Evolutionary conservation across 2,113 vertebrate genomes (phyloP).

Genomic region (Tyto alba): DNA sequence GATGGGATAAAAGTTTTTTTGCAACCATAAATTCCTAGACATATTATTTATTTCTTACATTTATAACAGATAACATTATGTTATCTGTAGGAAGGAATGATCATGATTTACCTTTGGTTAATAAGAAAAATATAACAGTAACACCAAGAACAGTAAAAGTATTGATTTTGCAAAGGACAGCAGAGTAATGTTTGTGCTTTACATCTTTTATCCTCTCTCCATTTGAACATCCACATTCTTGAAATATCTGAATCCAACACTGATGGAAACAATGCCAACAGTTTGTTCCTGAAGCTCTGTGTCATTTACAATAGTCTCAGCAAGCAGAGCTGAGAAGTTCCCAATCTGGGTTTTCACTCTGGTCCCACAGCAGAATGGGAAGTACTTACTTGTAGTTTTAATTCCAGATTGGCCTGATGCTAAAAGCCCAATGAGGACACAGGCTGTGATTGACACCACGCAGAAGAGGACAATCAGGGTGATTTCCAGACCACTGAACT

Average conservation of each 20-base stretch:
- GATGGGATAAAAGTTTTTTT: too few relatives aligned
- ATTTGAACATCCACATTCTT: neutral
- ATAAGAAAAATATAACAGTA: neutral
- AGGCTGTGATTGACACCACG: slow-evolving; percentile 55
- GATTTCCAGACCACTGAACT: slow-evolving; percentile 81
- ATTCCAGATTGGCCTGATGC: slow-evolving; percentile 59
- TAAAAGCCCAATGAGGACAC: slow-evolving; percentile 74
- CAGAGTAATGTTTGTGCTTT: neutral
- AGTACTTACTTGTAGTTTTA: neutral
- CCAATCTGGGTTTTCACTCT: neutral
- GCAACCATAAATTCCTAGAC: too few relatives aligned
- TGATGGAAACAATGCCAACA: neutral
- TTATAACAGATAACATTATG: too few relatives aligned
- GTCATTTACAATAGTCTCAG: neutral
- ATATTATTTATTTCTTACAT: too few relatives aligned
- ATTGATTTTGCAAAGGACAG: too few relatives aligned
- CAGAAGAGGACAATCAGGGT: slow-evolving; percentile 75
- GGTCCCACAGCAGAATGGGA: neutral
- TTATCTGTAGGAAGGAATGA: too few relatives aligned
- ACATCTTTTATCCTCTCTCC: neutral
- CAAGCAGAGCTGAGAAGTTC: neutral
- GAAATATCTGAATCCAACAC: neutral
- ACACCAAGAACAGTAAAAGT: neutral
- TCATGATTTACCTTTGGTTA: too few relatives aligned
- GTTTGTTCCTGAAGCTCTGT: neutral